Evolutionary conservation across 2,888 invertebrate genomes (phyloP).

Genomic region (Drosophila yooni): DNA sequence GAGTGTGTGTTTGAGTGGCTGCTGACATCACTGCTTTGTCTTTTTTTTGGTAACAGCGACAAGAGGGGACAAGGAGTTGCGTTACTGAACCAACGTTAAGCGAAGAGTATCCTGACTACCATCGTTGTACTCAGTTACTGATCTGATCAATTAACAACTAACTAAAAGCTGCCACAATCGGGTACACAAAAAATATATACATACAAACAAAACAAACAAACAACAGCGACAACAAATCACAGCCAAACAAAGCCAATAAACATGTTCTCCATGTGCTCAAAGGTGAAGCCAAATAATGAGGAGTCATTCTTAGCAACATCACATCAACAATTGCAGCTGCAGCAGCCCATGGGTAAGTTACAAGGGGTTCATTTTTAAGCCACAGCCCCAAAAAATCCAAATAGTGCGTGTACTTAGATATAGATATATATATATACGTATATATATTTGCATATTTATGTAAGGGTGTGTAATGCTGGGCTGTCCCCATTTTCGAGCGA

Average conservation of each 20-base stretch:
- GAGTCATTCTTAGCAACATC: constrained; percentile 67
- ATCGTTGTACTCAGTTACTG: constrained; percentile 12
- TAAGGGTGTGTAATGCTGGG: constrained; percentile 12
- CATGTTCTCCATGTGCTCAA: constrained; percentile 85
- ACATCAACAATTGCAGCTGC: constrained; percentile 53
- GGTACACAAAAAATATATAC: constrained; percentile 8
- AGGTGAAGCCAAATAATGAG: constrained; percentile 83
- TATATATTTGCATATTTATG: background rate
- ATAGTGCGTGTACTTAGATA: constrained; percentile 3
- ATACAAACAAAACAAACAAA: background rate
- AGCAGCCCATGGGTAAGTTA: constrained; percentile 82
- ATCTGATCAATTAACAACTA: constrained; percentile 60
- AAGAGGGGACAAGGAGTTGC: constrained; percentile 1
- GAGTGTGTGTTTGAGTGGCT: constrained; percentile 9
- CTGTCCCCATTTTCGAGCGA: constrained; percentile 57
- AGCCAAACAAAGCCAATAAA: constrained; percentile 38
- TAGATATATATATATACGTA: background rate
- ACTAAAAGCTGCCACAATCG: constrained; percentile 62
- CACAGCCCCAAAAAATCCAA: constrained; percentile 45
- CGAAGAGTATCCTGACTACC: background rate
- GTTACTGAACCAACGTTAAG: constrained; percentile 31
- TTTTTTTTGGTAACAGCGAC: constrained; percentile 9
- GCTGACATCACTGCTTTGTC: constrained; percentile 59
- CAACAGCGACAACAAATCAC: constrained; percentile 8
- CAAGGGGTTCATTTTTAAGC: background rate